Evolutionary conservation across 2,888 invertebrate genomes (phyloP), one percentile per base, ranked within the genome.

Genomic region (Leptinotarsa juncta): DNA sequence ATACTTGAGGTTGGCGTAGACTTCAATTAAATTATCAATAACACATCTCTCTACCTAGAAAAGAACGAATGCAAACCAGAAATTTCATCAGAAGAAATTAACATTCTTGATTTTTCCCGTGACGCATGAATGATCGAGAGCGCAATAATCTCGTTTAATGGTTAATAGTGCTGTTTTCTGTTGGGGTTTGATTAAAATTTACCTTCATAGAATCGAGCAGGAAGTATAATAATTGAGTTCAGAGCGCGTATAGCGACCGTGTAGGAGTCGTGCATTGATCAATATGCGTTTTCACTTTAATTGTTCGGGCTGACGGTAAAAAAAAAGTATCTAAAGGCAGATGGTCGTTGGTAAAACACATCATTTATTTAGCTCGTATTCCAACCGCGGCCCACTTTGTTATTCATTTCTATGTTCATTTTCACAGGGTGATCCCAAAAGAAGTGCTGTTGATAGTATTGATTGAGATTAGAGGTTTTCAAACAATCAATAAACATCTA

Each of bases 231-330:
- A 81, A 81, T 82, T 82, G 82, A 80, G 79, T 82, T 79, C 79
- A 78, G 75, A 77, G 72, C 74, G 72, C 76, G 76, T 76, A 72
- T 70, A 73, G 76, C 67, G 72, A 72, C 53, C 72, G 78, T 76
- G 79, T 79, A 77, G 79, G 79, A 77, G 79, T 79, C 76, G 72
- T 71, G 72, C 72, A 72, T 77, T 79, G 79, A 79, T 78, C 79
- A 80, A 78, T 79, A 78, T 79, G 81, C 79, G 82, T 82, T 83
- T 83, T 83, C 82, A 82, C 83, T 82, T 83, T 82, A 82, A 81
- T 83, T 81, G 81, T 83, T 77, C 77, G 65, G 76, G 69, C 72
- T 75, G 70, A 72, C 57, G 68, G 70, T 49, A 71, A 73, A 78
- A 78, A n/a, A 79, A 78, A 77, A 78, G 69, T 71, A 65, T 70